Evolutionary conservation across 1,140 invertebrate species (phyloP).

Genomic region (Drosophila obscura): DNA sequence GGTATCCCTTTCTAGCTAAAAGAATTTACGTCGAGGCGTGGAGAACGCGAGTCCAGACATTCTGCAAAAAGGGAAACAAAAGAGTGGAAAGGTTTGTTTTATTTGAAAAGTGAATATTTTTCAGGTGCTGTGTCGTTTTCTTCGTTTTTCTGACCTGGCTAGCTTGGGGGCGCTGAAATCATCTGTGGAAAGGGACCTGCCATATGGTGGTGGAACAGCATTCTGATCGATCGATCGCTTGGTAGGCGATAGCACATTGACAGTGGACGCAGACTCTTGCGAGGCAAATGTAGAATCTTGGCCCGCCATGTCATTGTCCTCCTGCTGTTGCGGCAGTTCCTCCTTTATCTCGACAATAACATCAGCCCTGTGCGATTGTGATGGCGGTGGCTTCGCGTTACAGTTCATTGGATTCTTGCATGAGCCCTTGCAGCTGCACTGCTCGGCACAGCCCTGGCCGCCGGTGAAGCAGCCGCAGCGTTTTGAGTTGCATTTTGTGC

Average conservation of each 20-base stretch:
- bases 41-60: conserved; percentile 47
- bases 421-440: conserved; percentile 37
- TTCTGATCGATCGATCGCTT: conserved; percentile 3
- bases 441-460: conserved; percentile 19
- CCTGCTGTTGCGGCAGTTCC: neutral
- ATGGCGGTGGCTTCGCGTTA: neutral
- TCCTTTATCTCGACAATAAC: neutral
- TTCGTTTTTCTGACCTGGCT: conserved; percentile 22
- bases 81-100: neutral
- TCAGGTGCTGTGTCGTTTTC: neutral
- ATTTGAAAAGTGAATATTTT: neutral
- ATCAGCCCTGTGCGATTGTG: conserved; percentile 21
- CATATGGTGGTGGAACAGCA: neutral
- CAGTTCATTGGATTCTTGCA: conserved; percentile 50
- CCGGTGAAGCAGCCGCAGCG: conserved; percentile 58
- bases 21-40: conserved; percentile 69
- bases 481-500: conserved; percentile 52
- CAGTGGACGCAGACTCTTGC: neutral
- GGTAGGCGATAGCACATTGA: conserved; percentile 4
- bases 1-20: conserved; percentile 25
- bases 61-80: conserved; percentile 35
- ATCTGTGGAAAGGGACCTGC: neutral
- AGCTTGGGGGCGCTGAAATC: conserved; percentile 17
- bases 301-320: conserved; percentile 3
- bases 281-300: neutral